Evolutionary conservation across 1,140 invertebrate genomes (phyloP).

Genomic region (Pseudobourletiella spinata): DNA sequence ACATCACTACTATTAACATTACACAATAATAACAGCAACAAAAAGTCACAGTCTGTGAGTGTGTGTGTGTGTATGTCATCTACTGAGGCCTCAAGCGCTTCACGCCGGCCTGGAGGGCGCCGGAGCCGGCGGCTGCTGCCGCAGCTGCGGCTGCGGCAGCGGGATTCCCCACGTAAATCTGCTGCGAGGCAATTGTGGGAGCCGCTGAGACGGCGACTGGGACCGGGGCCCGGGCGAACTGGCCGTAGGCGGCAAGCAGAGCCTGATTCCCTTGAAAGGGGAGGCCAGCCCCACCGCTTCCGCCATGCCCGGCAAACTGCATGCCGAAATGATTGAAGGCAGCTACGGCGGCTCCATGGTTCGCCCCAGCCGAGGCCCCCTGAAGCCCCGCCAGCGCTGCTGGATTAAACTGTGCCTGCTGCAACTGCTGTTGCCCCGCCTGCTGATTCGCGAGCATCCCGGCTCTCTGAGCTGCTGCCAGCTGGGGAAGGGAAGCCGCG

Average conservation of each 20-base stretch:
- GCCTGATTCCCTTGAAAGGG: constrained; percentile 33
- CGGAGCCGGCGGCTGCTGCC: constrained; percentile 26
- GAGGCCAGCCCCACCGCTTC: constrained; percentile 12
- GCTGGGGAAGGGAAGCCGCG: constrained; percentile 26
- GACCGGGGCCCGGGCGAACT: constrained; percentile 28
- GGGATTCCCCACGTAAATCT: constrained; percentile 29
- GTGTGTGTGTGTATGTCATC: too few relatives aligned
- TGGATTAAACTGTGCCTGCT: constrained; percentile 21
- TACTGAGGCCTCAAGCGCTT: constrained; percentile 32
- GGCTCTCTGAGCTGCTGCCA: constrained; percentile 31
- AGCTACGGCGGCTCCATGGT: constrained; percentile 9
- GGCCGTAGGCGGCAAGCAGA: constrained; percentile 32
- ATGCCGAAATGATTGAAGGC: constrained; percentile 30
- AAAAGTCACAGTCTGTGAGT: too few relatives aligned
- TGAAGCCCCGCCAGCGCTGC: constrained; percentile 9
- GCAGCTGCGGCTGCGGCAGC: constrained; percentile 40
- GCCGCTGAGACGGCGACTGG: constrained; percentile 25
- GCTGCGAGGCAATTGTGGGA: constrained; percentile 25
- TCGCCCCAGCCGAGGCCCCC: not conserved
- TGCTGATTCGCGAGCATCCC: constrained; percentile 14
- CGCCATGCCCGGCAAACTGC: constrained; percentile 18
- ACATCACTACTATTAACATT: too few relatives aligned
- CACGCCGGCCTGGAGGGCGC: constrained; percentile 20
- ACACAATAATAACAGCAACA: too few relatives aligned
- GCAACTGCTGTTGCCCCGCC: not conserved